Conservation (phyloP, 2,888 invertebrate species). For the Leptopterna dolabrata region DNA sequence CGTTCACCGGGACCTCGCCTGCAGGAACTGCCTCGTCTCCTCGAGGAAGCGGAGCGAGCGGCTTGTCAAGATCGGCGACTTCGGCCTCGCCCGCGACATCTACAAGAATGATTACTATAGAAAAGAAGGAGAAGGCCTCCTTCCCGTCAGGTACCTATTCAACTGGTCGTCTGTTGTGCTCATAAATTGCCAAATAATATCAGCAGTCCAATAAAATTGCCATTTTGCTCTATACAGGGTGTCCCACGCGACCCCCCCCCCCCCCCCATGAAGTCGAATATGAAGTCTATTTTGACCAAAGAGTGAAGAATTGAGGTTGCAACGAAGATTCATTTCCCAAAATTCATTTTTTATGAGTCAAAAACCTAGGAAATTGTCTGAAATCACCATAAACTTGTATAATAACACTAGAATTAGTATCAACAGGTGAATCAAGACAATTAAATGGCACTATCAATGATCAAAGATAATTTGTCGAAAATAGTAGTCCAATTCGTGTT, state of each 20-base stretch:
- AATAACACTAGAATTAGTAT: no score
- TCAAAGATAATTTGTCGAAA: no score
- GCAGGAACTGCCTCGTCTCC: slow-evolving; percentile 94
- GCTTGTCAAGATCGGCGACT: slow-evolving; percentile 96
- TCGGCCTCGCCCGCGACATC: slow-evolving; percentile 95
- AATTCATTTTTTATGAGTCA: no score
- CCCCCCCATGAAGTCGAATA: neutral
- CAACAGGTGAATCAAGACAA: no score
- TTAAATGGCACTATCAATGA: no score
- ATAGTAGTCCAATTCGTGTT: no score
- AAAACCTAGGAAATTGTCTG: no score
- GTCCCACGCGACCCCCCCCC: neutral
- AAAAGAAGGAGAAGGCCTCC: slow-evolving; percentile 89
- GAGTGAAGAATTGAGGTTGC: no score
- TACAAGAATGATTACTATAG: slow-evolving; percentile 98
- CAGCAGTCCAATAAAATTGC: neutral
- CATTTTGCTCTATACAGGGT: neutral
- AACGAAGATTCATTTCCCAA: no score
- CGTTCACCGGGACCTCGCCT: slow-evolving; percentile 96
- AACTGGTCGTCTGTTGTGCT: neutral
- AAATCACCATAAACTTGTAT: no score
- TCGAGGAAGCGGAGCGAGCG: slow-evolving; percentile 75
- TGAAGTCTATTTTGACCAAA: no score
- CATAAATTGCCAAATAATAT: neutral
- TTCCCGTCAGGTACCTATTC: slow-evolving; percentile 79